These are phyloP conservation scores for Tetragnatha versicolor DNA, from an alignment of 1,140 invertebrate species.

Conservation along the genomic window DNA sequence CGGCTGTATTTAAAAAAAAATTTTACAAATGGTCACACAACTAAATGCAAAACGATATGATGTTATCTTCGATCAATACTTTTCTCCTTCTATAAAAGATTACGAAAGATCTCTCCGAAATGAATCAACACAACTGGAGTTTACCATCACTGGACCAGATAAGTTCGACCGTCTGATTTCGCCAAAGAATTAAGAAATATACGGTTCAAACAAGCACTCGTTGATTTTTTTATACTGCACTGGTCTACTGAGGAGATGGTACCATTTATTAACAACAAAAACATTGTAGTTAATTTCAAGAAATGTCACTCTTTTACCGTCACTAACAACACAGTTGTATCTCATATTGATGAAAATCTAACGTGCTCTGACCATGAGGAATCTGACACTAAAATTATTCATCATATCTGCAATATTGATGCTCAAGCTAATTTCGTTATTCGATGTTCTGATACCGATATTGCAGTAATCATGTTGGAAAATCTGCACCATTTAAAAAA, in stretches of 20 bases:
- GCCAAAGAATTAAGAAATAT: conserved; percentile 16
- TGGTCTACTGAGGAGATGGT: conserved; percentile 2
- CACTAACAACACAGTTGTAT: not conserved
- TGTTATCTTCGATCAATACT: too few species aligned
- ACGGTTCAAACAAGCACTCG: conserved; percentile 10
- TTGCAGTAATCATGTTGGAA: too few species aligned
- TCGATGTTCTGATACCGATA: too few species aligned
- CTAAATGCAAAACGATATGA: too few species aligned
- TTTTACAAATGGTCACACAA: too few species aligned
- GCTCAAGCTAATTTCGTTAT: too few species aligned
- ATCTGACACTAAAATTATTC: conserved; percentile 27
- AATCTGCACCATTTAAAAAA: too few species aligned
- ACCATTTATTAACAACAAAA: conserved; percentile 2
- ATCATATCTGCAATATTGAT: not conserved
- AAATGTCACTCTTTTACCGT: not conserved
- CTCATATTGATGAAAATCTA: not conserved
- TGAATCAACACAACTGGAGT: conserved; percentile 7
- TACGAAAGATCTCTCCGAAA: too few species aligned
- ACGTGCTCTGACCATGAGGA: conserved; percentile 6
- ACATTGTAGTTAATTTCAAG: not conserved
- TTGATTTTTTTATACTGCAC: conserved; percentile 25
- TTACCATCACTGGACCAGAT: not conserved
- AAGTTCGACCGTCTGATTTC: not conserved
- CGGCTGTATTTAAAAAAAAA: too few species aligned
- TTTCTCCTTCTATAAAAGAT: conserved; percentile 13